These are phyloP conservation scores for Pelecanoides urinatrix DNA, from an alignment of 2,113 vertebrate genomes.

Conservation along the genomic window DNA sequence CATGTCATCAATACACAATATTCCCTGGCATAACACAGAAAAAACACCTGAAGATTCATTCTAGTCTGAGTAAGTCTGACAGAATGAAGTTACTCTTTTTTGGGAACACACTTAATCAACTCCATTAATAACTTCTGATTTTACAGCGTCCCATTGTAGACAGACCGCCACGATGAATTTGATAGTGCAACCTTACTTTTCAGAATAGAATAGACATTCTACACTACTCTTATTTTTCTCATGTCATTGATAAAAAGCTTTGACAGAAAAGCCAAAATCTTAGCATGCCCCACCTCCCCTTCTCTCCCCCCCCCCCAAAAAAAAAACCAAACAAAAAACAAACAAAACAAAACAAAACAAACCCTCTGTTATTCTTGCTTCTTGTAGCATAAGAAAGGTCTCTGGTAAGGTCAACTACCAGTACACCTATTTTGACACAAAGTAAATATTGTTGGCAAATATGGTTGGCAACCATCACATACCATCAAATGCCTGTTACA, in stretches of 20 bases:
- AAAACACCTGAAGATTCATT: not conserved
- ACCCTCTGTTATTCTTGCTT: not conserved
- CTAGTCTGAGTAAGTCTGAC: not conserved
- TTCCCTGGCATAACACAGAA: not conserved
- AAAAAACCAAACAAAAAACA: no score
- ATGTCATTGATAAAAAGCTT: not conserved
- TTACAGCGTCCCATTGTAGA: not conserved
- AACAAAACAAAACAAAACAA: no score
- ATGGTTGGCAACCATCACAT: not conserved
- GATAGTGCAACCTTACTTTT: not conserved
- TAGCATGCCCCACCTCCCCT: not conserved
- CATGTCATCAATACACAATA: not conserved
- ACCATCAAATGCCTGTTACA: not conserved
- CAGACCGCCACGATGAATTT: rapidly evolving
- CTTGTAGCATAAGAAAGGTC: not conserved
- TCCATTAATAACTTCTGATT: not conserved
- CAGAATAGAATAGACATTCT: not conserved
- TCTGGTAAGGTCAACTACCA: not conserved
- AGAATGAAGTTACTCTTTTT: not conserved
- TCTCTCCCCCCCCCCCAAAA: no score
- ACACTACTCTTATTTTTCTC: not conserved
- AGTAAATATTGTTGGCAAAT: not conserved
- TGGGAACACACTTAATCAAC: not conserved
- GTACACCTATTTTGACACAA: not conserved
- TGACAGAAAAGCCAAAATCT: not conserved